These are phyloP conservation scores for Nesogale talazaci DNA, from an alignment of 2,113 vertebrate species.

Conservation along the genomic window DNA sequence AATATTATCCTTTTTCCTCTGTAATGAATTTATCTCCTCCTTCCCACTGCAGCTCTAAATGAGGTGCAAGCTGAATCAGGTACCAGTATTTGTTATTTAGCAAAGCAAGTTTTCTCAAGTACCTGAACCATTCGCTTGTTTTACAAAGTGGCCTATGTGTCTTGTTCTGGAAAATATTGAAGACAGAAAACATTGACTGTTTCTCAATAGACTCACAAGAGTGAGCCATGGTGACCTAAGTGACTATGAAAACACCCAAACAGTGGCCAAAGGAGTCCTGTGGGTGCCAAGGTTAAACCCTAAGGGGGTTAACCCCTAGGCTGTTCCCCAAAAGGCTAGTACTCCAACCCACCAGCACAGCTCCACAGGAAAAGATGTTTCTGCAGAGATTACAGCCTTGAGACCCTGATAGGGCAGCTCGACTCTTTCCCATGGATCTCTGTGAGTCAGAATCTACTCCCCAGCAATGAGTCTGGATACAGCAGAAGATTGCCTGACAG, in stretches of 20 bases:
- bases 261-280: too few species aligned
- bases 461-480: neutral
- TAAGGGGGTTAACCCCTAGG: too few species aligned
- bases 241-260: neutral
- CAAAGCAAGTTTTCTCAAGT: conserved; percentile 41
- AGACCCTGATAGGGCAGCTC: too few species aligned
- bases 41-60: conserved; percentile 1
- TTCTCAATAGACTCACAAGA: neutral
- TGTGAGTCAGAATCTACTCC: too few species aligned
- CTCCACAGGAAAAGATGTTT: too few species aligned
- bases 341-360: too few species aligned
- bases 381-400: too few species aligned
- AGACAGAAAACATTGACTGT: conserved; percentile 9
- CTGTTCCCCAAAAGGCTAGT: too few species aligned
- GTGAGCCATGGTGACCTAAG: too few species aligned
- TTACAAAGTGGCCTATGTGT: conserved; percentile 8
- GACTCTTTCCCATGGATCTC: too few species aligned
- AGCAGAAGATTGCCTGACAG: neutral
- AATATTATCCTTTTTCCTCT: conserved; percentile 27
- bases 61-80: conserved; percentile 49
- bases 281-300: too few species aligned
- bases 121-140: conserved; percentile 52
- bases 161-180: conserved; percentile 57
- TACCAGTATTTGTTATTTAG: conserved; percentile 44
- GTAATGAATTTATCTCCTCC: conserved; percentile 48